Evolutionary conservation across 1,140 invertebrate genomes (phyloP).

Genomic region (Macrobrachium rosenbergii): DNA sequence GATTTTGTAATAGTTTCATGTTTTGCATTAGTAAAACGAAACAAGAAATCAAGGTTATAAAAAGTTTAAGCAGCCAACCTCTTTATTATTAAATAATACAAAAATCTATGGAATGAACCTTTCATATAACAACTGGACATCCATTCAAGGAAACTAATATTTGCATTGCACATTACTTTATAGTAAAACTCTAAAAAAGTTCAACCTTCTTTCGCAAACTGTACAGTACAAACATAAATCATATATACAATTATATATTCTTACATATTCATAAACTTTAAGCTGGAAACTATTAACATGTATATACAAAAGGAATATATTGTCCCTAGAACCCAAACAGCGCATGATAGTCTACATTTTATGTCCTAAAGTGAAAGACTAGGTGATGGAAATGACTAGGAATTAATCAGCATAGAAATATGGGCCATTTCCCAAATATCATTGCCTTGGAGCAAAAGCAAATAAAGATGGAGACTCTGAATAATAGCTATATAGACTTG

Average conservation of each 20-base stretch:
- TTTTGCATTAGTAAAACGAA: no score
- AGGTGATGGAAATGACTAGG: constrained; percentile 24
- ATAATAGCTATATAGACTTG: constrained; percentile 25
- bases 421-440: background rate
- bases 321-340: no score
- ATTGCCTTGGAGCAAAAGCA: constrained; percentile 3
- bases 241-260: background rate
- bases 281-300: no score
- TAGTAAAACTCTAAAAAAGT: background rate
- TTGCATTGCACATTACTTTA: background rate
- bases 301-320: no score
- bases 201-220: background rate
- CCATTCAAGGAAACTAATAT: background rate
- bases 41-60: no score
- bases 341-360: no score
- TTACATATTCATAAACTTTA: no score
- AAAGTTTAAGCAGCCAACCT: no score
- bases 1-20: no score
- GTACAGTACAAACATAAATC: background rate
- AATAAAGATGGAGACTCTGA: background rate
- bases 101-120: no score
- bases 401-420: background rate
- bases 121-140: background rate
- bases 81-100: no score
- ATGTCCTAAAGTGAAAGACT: constrained; percentile 3